Conservation (phyloP, 2,888 invertebrate genomes). For the Protonemura montana region DNA sequence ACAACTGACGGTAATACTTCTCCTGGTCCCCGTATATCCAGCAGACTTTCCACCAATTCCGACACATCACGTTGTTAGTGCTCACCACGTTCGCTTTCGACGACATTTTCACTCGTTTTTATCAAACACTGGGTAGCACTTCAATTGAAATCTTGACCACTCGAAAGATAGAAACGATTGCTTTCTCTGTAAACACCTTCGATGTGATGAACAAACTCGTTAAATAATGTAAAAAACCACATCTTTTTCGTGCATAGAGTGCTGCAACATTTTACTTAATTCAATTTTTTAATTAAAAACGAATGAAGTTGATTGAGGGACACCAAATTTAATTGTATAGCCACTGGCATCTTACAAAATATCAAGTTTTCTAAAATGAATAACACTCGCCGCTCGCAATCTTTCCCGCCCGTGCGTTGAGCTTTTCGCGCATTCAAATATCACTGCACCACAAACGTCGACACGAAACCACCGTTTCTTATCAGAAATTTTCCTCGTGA, state of each 20-base stretch:
- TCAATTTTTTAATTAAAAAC: background rate
- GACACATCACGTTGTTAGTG: slow-evolving; percentile 78
- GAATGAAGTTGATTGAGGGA: background rate
- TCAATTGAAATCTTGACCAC: background rate
- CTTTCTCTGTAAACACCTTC: background rate
- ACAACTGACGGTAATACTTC: slow-evolving; percentile 83
- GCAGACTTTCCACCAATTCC: slow-evolving; percentile 90
- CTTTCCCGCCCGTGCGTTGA: background rate
- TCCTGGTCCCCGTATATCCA: slow-evolving; percentile 88
- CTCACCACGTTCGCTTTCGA: slow-evolving; percentile 55
- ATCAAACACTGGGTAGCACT: background rate
- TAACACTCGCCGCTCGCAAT: background rate
- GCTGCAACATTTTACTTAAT: background rate
- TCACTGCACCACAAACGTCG: background rate
- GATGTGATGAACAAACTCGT: background rate
- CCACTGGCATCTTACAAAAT: background rate
- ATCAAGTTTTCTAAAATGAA: background rate
- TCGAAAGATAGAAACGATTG: slow-evolving; percentile 48
- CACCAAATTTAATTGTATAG: background rate
- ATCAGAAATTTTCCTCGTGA: background rate
- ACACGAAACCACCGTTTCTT: background rate
- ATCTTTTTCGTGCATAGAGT: background rate
- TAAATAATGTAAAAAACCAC: background rate
- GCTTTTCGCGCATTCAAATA: background rate
- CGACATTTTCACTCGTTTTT: slow-evolving; percentile 51